Percentiles rank a stretch among this genome's conserved stretches.
Conservation (phyloP, 2,888 invertebrate genomes). For the Maniola hyperantus region DNA sequence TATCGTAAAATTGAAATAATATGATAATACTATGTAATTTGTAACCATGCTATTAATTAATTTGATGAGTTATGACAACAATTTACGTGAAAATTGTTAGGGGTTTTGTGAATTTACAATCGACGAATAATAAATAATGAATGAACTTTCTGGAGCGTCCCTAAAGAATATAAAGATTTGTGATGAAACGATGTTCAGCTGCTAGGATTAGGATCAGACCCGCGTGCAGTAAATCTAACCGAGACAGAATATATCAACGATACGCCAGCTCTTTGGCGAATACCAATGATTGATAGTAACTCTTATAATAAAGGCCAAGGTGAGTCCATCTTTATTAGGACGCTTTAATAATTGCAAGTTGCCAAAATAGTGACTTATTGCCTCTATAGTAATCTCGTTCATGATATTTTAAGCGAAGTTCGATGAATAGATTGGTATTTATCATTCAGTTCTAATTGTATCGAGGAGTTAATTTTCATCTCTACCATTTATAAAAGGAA, state of each 20-base stretch:
- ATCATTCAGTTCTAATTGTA: background rate
- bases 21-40: background rate
- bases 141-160: background rate
- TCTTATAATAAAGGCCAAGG: conserved; percentile 64
- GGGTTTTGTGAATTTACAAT: background rate
- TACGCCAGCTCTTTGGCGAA: conserved; percentile 44
- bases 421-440: background rate
- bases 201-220: conserved; percentile 26
- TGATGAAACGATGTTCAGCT: conserved; percentile 15
- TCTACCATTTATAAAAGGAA: background rate
- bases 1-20: background rate
- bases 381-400: conserved; percentile 22
- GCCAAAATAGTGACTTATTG: conserved; percentile 64
- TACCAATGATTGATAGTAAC: conserved; percentile 68
- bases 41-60: background rate
- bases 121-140: background rate
- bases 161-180: conserved; percentile 9
- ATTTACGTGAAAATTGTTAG: background rate
- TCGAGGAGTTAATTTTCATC: background rate
- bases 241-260: conserved; percentile 33
- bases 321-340: conserved; percentile 64
- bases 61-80: background rate
- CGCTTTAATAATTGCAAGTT: conserved; percentile 58
- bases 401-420: conserved; percentile 2
- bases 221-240: conserved; percentile 31